Evolutionary conservation across 2,113 vertebrate species (phyloP), one percentile per base, ranked within the genome.

Genomic region (Apus apus): DNA sequence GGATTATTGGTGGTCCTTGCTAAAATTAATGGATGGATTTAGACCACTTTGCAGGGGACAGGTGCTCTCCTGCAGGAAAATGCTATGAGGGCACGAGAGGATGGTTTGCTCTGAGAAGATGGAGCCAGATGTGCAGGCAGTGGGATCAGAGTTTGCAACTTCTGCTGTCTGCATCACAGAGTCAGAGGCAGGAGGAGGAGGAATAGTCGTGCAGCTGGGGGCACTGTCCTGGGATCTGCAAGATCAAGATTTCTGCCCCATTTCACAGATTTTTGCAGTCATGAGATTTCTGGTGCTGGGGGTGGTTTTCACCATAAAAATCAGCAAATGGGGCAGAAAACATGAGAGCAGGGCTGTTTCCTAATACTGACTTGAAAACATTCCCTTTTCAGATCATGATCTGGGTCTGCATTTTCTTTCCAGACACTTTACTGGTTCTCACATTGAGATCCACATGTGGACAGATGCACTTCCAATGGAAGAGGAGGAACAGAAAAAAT

Each of bases 11-110:
- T 83, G 75, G 34, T 60, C 53, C 21, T 40, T 89, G 83, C 57
- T 87, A 68, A 90, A 87, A 87, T 46, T 30, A 68, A 58, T 43
- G 61, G 60, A 29, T 36, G 43, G 23, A 60, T 88, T 95, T 74
- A 71, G 30, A 48, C n/a, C 26, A 15, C 13, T 92, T 78, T 25
- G 90, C 50, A 72, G 30, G 85, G 53, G 43, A 78, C 57, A 46
- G 30, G 40, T 26, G 21, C 16, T 73, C 29, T 84, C 34, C 71
- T 68, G 29, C 21, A 32, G 40, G 60, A 57, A 86, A 80, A 60
- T 20, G 4, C 11, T 68, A 48, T 30, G 25, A 78, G 65, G 15
- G 68, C 60, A 60, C 1, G 1, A 51, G 43, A 34, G 60, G 23
- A 36, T 61, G 46, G 18, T 77, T 90, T 75, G 29, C 23, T 53